Evolutionary conservation across 2,113 vertebrate genomes (phyloP).

Genomic region (Gorsachius goisagi): DNA sequence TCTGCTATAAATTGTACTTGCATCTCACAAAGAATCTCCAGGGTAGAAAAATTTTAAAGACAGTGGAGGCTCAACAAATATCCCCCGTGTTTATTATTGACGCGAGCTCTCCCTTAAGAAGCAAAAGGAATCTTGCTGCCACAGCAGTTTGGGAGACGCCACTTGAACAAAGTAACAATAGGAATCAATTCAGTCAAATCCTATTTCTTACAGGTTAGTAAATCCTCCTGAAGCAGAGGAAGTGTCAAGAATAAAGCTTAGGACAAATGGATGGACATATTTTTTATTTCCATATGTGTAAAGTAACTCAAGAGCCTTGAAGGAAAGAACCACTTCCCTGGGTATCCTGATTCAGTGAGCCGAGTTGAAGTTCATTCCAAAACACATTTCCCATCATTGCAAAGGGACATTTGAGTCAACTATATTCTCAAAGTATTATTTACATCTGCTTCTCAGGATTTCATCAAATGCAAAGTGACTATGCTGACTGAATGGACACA

Average conservation of each 20-base stretch:
- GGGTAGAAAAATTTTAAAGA: background rate
- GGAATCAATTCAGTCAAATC: background rate
- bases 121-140: background rate
- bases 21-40: background rate
- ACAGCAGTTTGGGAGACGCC: background rate
- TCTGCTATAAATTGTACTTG: background rate
- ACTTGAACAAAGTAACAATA: background rate
- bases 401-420: background rate
- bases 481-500: background rate
- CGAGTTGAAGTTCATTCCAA: background rate
- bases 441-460: background rate
- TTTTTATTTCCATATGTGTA: background rate
- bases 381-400: background rate
- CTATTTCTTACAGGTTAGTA: background rate
- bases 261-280: background rate
- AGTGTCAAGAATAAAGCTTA: background rate
- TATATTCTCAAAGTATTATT: background rate
- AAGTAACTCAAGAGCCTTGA: background rate
- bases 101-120: background rate
- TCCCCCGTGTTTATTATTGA: background rate
- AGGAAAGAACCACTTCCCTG: background rate
- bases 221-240: background rate
- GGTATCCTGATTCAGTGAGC: background rate
- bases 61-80: background rate
- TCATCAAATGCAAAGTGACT: slow-evolving; percentile 35